phyloP scores from a whole-genome alignment of 53 echinoderm and acorn worm species.

The Crossaster papposus region DNA sequence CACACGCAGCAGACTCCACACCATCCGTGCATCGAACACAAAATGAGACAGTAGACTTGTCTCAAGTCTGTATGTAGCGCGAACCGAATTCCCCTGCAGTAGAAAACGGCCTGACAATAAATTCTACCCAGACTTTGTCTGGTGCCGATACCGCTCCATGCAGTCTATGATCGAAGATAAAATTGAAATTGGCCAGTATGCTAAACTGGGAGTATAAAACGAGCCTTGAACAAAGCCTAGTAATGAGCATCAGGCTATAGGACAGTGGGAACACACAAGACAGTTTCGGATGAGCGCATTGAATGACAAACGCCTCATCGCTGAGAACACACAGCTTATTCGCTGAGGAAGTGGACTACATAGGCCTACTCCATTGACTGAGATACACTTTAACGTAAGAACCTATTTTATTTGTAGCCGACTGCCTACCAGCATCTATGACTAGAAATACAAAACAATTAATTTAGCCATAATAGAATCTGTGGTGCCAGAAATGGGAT shows the following conservation, averaged over 20 bases:
- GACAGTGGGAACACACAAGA: neutral
- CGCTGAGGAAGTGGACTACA: neutral
- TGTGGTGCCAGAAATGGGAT: neutral
- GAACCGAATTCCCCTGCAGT: no score
- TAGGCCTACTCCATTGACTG: neutral
- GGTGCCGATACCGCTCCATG: neutral
- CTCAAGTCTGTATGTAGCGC: neutral
- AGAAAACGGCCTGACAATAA: no score
- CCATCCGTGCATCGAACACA: neutral
- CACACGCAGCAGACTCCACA: neutral
- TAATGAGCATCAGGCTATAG: neutral
- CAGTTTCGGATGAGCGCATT: neutral
- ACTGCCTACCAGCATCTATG: neutral
- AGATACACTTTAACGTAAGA: no score
- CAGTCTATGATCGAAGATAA: neutral
- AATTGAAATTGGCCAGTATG: neutral
- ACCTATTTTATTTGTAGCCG: no score
- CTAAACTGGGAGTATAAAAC: neutral
- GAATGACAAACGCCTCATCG: neutral
- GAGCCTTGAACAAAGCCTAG: neutral
- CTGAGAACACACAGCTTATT: neutral
- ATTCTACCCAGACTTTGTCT: neutral
- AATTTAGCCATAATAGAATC: neutral
- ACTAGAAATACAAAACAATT: neutral
- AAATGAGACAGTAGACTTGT: neutral